These are phyloP conservation scores for Propithecus deckenii DNA, from an alignment of 2,797 vertebrate species.

Conservation along the genomic window DNA sequence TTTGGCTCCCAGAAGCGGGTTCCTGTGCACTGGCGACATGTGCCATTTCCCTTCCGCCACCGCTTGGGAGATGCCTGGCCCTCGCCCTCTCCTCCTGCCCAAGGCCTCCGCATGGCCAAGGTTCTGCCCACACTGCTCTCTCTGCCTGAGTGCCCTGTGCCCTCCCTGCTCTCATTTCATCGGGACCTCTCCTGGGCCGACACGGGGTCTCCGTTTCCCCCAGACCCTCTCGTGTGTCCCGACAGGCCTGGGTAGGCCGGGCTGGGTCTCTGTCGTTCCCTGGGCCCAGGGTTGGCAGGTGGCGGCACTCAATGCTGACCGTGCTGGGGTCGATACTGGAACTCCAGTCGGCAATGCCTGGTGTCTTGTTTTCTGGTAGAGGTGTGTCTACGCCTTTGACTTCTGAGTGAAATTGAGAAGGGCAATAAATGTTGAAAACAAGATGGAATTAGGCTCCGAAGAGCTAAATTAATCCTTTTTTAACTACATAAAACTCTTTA, in stretches of 20 bases:
- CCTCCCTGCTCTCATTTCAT: background rate
- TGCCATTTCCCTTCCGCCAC: background rate
- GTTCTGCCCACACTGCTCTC: background rate
- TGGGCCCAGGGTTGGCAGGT: background rate
- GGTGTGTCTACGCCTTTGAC: background rate
- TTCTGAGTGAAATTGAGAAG: background rate
- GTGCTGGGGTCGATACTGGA: too few species aligned
- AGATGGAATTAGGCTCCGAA: background rate
- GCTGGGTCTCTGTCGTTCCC: background rate
- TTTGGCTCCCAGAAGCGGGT: background rate
- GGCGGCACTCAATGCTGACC: background rate
- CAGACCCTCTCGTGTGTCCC: background rate
- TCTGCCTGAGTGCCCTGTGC: background rate
- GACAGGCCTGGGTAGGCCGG: background rate
- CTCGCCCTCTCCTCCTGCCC: background rate
- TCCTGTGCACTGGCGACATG: background rate
- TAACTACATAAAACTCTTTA: fast-evolving
- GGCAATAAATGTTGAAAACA: background rate
- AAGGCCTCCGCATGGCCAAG: background rate
- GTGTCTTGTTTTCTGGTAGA: background rate
- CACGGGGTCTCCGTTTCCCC: background rate
- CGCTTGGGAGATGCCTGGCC: background rate
- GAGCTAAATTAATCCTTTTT: background rate
- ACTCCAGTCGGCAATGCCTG: background rate
- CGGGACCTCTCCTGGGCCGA: background rate